Conservation (phyloP, 2,113 vertebrate species). For the Ranitomeya imitator region DNA sequence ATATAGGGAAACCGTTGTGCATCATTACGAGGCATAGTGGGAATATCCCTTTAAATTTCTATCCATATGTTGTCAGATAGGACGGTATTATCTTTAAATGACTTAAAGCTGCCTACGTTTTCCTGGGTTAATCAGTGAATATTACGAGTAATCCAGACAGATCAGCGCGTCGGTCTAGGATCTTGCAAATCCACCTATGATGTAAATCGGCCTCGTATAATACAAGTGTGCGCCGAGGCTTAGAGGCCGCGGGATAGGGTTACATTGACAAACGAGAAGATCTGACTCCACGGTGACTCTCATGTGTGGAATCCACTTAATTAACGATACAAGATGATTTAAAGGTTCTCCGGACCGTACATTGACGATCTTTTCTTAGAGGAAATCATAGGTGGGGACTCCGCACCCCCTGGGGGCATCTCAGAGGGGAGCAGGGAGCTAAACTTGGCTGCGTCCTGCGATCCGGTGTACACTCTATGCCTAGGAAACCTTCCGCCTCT, state of each 20-base stretch:
- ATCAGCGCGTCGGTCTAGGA: conserved; percentile 30
- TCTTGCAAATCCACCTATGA: conserved; percentile 47
- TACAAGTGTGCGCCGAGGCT: conserved; percentile 1
- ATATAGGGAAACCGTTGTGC: neutral
- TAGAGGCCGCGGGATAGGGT: neutral
- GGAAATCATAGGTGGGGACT: too few species aligned
- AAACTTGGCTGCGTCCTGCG: too few species aligned
- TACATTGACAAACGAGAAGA: conserved; percentile 18
- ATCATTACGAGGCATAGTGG: neutral
- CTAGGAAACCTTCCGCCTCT: too few species aligned
- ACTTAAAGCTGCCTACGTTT: conserved; percentile 45
- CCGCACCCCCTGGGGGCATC: too few species aligned
- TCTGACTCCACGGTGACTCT: neutral
- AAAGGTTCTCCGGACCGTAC: neutral
- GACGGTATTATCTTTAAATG: conserved; percentile 50
- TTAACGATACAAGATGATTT: neutral
- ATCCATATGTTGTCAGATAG: conserved; percentile 40
- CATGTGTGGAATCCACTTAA: neutral
- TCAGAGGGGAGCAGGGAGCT: too few species aligned
- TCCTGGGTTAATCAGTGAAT: conserved; percentile 45
- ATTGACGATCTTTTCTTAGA: neutral
- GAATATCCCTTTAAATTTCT: neutral
- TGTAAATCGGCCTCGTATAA: neutral
- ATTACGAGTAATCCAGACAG: conserved; percentile 48
- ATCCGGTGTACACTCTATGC: too few species aligned